These are phyloP conservation scores for Hirtodrosophila cameraria DNA, from an alignment of 2,888 invertebrate genomes.

Conservation along the genomic window DNA sequence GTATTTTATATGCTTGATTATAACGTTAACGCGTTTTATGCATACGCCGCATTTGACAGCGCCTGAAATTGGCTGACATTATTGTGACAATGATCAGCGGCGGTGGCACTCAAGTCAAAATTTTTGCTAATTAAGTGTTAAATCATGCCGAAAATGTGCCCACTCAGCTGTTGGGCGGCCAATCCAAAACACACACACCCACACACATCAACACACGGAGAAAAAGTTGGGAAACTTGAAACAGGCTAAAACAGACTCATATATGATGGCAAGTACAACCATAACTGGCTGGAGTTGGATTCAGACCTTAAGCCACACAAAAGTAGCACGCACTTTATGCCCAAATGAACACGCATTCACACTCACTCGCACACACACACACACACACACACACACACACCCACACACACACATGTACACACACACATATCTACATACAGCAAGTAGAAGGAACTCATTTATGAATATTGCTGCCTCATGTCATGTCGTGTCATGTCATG, in stretches of 20 bases:
- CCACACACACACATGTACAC: constrained; percentile 18
- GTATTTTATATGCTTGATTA: constrained; percentile 53
- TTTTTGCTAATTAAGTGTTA: constrained; percentile 76
- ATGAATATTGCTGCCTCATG: constrained; percentile 64
- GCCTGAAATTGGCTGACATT: constrained; percentile 32
- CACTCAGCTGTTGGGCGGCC: constrained; percentile 52
- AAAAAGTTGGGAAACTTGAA: constrained; percentile 12
- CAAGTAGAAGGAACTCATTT: constrained; percentile 45
- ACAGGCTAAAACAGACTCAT: constrained; percentile 33
- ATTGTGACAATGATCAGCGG: constrained; percentile 67
- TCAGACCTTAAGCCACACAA: constrained; percentile 53
- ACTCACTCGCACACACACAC: constrained; percentile 45
- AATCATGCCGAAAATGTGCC: constrained; percentile 75
- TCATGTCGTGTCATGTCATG: constrained; percentile 49
- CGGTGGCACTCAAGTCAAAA: constrained; percentile 73
- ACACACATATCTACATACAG: background rate
- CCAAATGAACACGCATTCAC: constrained; percentile 66
- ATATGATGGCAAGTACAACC: constrained; percentile 35
- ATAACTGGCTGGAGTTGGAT: constrained; percentile 39
- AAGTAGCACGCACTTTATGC: constrained; percentile 67
- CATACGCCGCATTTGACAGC: constrained; percentile 51
- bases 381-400: constrained; percentile 12
- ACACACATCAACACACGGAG: constrained; percentile 9
- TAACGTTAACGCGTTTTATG: constrained; percentile 68
- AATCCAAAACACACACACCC: constrained; percentile 26